Conservation (phyloP, 2,113 vertebrate genomes). For the Rhipidura dahli region DNA sequence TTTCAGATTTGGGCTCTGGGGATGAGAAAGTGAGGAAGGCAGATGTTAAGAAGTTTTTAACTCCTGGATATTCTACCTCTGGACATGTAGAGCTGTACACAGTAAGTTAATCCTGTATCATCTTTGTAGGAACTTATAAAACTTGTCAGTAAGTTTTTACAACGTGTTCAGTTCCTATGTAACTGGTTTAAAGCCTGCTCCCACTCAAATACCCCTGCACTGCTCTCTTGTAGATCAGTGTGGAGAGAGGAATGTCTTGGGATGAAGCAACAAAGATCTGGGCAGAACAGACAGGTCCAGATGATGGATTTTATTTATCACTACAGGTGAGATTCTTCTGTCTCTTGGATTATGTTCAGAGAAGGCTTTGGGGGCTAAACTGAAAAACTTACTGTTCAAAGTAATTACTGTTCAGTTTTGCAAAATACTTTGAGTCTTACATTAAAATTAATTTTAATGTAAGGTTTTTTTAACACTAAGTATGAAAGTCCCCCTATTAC, state of each 20-base stretch:
- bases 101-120: conserved; percentile 69
- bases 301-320: conserved; percentile 96
- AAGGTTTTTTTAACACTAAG: rapidly evolving
- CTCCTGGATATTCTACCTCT: conserved; percentile 94
- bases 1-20: conserved; percentile 91
- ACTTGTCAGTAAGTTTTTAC: neutral
- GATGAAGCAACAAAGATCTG: conserved; percentile 95
- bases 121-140: neutral
- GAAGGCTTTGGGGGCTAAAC: neutral
- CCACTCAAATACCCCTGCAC: neutral
- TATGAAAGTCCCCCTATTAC: neutral
- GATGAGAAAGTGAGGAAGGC: conserved; percentile 96
- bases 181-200: neutral
- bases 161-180: neutral
- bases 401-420: neutral
- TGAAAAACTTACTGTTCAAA: neutral
- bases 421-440: neutral
- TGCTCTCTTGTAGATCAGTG: conserved; percentile 82
- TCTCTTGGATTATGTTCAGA: neutral
- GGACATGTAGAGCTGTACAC: conserved; percentile 95
- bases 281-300: conserved; percentile 91
- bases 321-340: conserved; percentile 72
- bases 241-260: conserved; percentile 98
- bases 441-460: neutral
- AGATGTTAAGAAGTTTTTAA: conserved; percentile 92